Evolutionary conservation across 92 coral and sea anemone species (phyloP).

Genomic region (Hydrozoanthus gracilis): DNA sequence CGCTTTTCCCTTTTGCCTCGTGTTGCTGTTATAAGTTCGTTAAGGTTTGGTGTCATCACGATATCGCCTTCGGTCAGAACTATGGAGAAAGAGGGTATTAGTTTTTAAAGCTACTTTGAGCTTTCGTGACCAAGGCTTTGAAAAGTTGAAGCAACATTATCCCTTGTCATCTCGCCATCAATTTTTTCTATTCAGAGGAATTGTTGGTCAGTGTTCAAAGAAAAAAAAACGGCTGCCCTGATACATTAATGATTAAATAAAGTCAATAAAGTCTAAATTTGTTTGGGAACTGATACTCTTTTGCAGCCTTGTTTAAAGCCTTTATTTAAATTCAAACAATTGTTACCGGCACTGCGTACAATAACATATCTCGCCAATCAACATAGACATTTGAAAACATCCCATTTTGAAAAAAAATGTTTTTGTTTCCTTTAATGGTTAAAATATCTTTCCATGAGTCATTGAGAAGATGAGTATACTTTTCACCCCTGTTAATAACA

Average conservation of each 20-base stretch:
- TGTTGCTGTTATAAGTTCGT: constrained; percentile 42
- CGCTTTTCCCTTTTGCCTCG: constrained; percentile 24
- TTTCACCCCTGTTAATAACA: too few relatives aligned
- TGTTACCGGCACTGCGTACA: neutral
- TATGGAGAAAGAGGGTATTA: neutral
- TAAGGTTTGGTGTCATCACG: constrained; percentile 27
- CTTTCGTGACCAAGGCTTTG: too few relatives aligned
- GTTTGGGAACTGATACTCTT: neutral
- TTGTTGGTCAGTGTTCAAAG: too few relatives aligned
- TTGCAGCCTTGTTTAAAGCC: too few relatives aligned
- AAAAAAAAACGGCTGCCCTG: too few relatives aligned
- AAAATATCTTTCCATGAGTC: too few relatives aligned
- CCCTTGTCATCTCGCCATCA: neutral
- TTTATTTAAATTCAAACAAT: neutral
- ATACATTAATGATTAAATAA: too few relatives aligned
- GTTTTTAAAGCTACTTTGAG: neutral
- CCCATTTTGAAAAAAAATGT: too few relatives aligned
- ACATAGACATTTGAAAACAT: neutral
- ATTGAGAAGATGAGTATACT: too few relatives aligned
- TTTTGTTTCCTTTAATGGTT: too few relatives aligned
- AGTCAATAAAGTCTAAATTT: too few relatives aligned
- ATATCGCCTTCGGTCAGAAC: constrained; percentile 40
- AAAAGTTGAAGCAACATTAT: neutral
- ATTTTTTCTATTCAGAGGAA: neutral
- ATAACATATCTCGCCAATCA: neutral